Evolutionary conservation across 2,113 vertebrate genomes (phyloP).

Genomic region (Pleuronectes platessa): DNA sequence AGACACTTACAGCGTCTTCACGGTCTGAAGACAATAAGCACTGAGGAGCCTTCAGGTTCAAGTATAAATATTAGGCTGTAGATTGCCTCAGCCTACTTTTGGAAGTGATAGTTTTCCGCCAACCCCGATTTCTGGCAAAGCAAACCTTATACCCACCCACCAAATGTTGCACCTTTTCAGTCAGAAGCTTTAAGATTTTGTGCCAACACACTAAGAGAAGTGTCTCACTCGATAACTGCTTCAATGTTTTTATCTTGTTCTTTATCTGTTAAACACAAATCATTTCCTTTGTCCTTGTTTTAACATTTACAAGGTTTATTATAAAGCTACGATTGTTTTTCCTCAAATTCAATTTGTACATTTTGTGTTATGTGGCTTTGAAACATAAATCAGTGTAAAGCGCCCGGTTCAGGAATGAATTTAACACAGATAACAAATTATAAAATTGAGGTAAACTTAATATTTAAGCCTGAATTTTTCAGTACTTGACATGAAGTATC

Average conservation of each 20-base stretch:
- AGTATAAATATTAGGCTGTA: constrained; percentile 59
- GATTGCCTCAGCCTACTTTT: constrained; percentile 22
- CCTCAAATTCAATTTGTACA: not conserved
- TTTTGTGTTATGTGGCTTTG: not conserved
- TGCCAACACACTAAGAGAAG: constrained; percentile 13
- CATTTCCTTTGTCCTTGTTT: not conserved
- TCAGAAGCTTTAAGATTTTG: constrained; percentile 21
- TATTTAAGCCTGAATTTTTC: not conserved
- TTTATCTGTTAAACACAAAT: constrained; percentile 3
- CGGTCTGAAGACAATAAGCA: constrained; percentile 55
- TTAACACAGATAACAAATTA: not conserved
- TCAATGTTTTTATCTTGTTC: not conserved
- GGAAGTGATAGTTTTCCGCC: constrained; percentile 23
- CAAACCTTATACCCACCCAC: constrained; percentile 44
- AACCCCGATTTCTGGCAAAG: constrained; percentile 36
- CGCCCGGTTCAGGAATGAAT: constrained; percentile 6
- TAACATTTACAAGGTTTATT: constrained; percentile 4
- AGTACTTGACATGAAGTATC: not conserved
- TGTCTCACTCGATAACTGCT: no score
- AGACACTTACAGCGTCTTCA: constrained; percentile 53
- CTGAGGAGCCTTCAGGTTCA: constrained; percentile 41
- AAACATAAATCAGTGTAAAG: not conserved
- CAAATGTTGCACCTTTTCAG: constrained; percentile 49
- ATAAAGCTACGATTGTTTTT: not conserved
- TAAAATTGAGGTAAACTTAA: not conserved